Conservation (phyloP, 2,113 vertebrate species). For the Apeltes quadracus region DNA sequence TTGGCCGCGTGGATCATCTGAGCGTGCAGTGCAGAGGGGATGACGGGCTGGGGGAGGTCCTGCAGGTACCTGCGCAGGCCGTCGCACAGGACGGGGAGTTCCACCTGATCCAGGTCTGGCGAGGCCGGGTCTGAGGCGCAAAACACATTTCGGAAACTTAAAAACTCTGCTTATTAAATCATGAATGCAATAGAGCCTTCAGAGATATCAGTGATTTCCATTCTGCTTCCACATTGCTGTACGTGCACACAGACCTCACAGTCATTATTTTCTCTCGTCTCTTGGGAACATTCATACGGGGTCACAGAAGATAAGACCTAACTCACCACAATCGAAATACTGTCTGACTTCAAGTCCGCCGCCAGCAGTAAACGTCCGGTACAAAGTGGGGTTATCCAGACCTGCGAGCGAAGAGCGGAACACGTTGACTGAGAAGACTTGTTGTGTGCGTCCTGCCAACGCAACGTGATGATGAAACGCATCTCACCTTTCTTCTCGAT, state of each 20-base stretch:
- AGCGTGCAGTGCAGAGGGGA: conserved; percentile 85
- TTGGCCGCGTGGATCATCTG: conserved; percentile 89
- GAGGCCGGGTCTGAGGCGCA: conserved; percentile 79
- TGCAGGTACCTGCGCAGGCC: conserved; percentile 90
- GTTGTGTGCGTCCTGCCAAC: too few species aligned
- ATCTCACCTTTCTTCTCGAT: conserved; percentile 96
- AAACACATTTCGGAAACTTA: background rate
- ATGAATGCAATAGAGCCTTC: background rate
- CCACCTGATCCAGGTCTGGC: conserved; percentile 87
- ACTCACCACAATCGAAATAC: conserved; percentile 89
- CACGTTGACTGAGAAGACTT: background rate
- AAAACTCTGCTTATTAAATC: background rate
- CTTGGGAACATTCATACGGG: too few species aligned
- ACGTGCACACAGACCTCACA: background rate
- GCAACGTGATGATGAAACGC: too few species aligned
- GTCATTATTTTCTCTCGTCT: too few species aligned
- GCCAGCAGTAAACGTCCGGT: conserved; percentile 88
- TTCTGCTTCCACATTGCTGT: background rate
- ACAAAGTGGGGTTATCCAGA: conserved; percentile 90
- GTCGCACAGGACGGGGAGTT: conserved; percentile 88
- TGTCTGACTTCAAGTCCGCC: conserved; percentile 88
- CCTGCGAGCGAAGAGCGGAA: conserved; percentile 73
- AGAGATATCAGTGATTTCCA: background rate
- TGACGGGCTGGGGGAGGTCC: conserved; percentile 94
- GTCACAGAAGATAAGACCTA: background rate